Evolutionary conservation across 2,797 vertebrate species (phyloP).

Genomic region (Rhynchonycteris naso): DNA sequence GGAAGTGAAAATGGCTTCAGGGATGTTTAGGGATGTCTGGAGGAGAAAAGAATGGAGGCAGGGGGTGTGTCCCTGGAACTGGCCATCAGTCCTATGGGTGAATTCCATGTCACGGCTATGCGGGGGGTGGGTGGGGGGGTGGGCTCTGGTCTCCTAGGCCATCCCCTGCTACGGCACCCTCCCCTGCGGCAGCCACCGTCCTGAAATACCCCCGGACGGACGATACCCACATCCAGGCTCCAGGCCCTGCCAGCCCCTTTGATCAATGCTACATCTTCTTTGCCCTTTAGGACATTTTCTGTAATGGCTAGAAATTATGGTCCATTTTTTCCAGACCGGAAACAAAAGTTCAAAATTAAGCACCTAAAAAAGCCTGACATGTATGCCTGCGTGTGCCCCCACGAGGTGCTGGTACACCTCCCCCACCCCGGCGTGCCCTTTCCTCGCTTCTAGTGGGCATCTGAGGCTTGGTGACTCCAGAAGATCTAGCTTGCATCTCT

Average conservation of each 20-base stretch:
- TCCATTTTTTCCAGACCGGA: background rate
- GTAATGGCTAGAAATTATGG: background rate
- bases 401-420: accelerated
- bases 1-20: background rate
- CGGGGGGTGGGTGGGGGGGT: too few relatives aligned
- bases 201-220: background rate
- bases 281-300: background rate
- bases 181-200: background rate
- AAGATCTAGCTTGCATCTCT: background rate
- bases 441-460: background rate
- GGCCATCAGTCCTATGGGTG: accelerated
- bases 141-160: too few relatives aligned
- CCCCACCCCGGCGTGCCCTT: accelerated
- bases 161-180: background rate
- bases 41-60: background rate
- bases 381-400: accelerated
- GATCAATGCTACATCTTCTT: background rate
- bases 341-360: background rate
- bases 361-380: background rate
- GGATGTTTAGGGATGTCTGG: background rate
- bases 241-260: background rate
- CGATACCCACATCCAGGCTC: background rate
- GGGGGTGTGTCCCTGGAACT: accelerated
- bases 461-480: background rate
- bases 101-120: background rate